Conservation (phyloP, 2,113 vertebrate genomes). For the Cisticola juncidis region DNA sequence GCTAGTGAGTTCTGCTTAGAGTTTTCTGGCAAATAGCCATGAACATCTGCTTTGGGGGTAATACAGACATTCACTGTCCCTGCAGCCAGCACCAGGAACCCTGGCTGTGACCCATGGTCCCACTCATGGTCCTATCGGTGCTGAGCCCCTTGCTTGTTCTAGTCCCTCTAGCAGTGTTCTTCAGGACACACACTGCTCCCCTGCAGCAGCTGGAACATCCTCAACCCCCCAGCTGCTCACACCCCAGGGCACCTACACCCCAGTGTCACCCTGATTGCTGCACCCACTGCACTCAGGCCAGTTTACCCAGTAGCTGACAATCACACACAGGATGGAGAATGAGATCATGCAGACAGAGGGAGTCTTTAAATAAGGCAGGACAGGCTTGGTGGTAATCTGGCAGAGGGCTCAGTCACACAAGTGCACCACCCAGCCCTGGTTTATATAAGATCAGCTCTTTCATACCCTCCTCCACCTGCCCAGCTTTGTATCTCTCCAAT, state of each 20-base stretch:
- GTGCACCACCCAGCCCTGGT: fast-evolving
- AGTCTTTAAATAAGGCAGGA: background rate
- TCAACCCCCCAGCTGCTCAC: fast-evolving
- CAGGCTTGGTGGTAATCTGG: background rate
- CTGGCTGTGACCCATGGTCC: fast-evolving
- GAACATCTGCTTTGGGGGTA: background rate
- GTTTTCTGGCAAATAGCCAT: background rate
- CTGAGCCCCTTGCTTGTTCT: background rate
- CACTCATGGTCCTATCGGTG: fast-evolving
- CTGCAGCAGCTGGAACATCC: background rate
- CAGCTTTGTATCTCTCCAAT: background rate
- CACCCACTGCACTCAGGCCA: background rate
- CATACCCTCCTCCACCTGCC: background rate
- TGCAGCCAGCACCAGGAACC: background rate
- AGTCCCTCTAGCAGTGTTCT: background rate
- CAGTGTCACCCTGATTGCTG: background rate
- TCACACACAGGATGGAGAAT: background rate
- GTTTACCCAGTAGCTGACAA: background rate
- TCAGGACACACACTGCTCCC: background rate
- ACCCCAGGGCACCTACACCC: background rate
- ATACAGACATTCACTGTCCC: fast-evolving
- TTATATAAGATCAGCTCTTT: background rate
- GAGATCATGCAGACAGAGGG: background rate
- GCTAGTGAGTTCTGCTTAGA: background rate
- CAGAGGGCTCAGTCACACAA: background rate